Conservation (phyloP, 2,888 invertebrate genomes). For the Mythimna loreyi region DNA sequence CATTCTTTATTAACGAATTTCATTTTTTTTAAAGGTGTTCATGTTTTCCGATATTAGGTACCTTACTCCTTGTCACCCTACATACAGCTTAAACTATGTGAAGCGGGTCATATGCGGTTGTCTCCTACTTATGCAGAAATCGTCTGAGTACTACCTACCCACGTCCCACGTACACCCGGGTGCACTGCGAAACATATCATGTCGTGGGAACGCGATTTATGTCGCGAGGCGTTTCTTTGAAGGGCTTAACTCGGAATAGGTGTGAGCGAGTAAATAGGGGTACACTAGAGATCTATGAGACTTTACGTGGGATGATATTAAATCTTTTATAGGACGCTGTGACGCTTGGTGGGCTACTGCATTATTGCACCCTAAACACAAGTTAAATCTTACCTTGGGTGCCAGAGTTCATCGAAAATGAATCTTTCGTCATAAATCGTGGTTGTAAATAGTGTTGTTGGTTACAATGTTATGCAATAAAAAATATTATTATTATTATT, state of each 20-base stretch:
- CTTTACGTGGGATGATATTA: not conserved
- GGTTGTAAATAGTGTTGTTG: no score
- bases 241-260: slow-evolving; percentile 6
- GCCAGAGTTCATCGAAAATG: no score
- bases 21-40: no score
- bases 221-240: slow-evolving; percentile 33
- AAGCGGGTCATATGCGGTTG: slow-evolving; percentile 21
- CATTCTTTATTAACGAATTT: no score
- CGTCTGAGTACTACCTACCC: slow-evolving; percentile 13
- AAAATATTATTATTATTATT: no score
- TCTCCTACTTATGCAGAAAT: slow-evolving; percentile 36
- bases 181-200: slow-evolving; percentile 13
- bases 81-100: slow-evolving; percentile 8
- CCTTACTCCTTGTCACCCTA: slow-evolving; percentile 1
- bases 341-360: not conserved
- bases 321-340: not conserved
- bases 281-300: not conserved
- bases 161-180: not conserved
- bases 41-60: not conserved
- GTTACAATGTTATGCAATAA: no score
- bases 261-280: not conserved
- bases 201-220: slow-evolving; percentile 8
- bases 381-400: no score
- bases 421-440: no score
- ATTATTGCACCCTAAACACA: not conserved